Percentiles rank a stretch among this genome's conserved stretches.
Conservation (phyloP, 2,113 vertebrate species). For the Melanerpes aurifrons region DNA sequence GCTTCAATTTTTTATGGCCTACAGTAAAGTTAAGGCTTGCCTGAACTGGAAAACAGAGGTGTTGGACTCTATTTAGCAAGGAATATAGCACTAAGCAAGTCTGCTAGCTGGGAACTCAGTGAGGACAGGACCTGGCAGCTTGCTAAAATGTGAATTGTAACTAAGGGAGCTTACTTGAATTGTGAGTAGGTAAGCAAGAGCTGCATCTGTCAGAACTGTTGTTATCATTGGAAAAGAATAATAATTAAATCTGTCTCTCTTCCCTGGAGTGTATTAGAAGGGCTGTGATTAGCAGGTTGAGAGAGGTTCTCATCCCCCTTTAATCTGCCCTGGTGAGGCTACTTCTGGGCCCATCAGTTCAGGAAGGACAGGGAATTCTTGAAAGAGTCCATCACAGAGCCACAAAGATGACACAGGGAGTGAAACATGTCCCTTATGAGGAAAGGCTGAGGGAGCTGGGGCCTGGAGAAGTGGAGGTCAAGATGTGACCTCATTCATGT, state of each 20-base stretch:
- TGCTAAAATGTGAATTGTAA: accelerated
- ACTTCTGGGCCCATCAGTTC: too few species aligned
- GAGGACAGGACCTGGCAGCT: neutral
- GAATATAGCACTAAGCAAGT: neutral
- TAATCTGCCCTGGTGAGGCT: too few species aligned
- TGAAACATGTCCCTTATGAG: too few species aligned
- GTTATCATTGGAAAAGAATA: neutral
- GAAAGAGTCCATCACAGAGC: too few species aligned
- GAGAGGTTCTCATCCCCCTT: too few species aligned
- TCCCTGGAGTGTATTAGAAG: neutral
- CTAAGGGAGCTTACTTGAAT: neutral
- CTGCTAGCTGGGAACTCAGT: neutral
- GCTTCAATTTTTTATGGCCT: neutral
- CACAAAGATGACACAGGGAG: too few species aligned
- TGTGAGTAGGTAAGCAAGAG: neutral
- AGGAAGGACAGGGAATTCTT: too few species aligned
- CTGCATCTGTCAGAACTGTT: neutral
- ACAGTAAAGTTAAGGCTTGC: neutral
- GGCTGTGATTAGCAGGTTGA: too few species aligned
- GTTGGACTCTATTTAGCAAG: neutral
- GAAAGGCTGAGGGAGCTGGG: too few species aligned
- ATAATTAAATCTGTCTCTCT: neutral
- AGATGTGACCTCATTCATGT: too few species aligned
- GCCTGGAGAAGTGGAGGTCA: too few species aligned
- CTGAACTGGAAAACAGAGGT: neutral